Conservation (phyloP, 2,888 invertebrate species). For the Rutpela maculata region DNA sequence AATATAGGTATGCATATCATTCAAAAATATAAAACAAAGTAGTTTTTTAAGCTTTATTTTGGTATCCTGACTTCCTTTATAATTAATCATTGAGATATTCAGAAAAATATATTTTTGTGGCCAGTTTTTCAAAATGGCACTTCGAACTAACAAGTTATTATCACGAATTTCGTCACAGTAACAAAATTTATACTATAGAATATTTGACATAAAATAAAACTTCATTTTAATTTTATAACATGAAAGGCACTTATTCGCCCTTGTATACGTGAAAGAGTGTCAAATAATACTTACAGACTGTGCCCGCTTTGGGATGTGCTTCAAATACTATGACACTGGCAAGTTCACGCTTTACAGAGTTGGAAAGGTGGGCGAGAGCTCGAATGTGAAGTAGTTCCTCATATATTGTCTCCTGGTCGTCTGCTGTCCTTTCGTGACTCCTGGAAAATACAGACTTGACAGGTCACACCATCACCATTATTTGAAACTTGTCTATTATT, state of each 20-base stretch:
- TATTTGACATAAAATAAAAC: too few species aligned
- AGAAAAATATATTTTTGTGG: too few species aligned
- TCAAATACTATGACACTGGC: constrained; percentile 88
- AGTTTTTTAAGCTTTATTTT: too few species aligned
- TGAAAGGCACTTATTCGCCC: constrained; percentile 2
- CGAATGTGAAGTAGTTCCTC: constrained; percentile 89
- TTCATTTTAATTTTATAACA: not conserved
- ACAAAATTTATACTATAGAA: too few species aligned
- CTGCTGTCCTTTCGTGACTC: constrained; percentile 84
- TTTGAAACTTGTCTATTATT: not conserved
- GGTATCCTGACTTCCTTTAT: too few species aligned
- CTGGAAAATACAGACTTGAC: constrained; percentile 72
- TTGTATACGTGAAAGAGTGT: constrained; percentile 9
- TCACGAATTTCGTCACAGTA: too few species aligned
- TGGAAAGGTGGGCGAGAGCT: constrained; percentile 87
- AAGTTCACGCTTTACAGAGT: constrained; percentile 87
- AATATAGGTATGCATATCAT: too few species aligned
- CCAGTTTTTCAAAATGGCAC: too few species aligned
- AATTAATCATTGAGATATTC: too few species aligned
- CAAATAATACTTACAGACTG: constrained; percentile 80
- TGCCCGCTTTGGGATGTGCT: constrained; percentile 85
- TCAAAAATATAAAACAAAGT: too few species aligned
- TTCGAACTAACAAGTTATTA: too few species aligned
- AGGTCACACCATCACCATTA: not conserved
- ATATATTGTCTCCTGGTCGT: constrained; percentile 88